Conservation (phyloP, 2,888 invertebrate genomes). For the Dioctria rufipes region DNA sequence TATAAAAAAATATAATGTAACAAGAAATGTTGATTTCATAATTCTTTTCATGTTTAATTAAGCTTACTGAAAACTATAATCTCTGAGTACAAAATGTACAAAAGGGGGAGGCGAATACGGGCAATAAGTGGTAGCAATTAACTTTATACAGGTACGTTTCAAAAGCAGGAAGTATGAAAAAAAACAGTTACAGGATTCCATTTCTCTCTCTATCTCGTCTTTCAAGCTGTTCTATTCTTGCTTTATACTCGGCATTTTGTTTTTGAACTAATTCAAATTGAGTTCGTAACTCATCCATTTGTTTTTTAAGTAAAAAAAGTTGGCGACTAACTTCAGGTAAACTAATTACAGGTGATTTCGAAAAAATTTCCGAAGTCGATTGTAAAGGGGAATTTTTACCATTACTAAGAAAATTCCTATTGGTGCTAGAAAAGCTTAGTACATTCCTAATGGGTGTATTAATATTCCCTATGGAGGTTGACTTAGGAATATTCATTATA, state of each 20-base stretch:
- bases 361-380: not conserved
- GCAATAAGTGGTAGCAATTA: no score
- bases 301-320: conserved; percentile 66
- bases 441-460: not conserved
- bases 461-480: not conserved
- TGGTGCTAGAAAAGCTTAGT: not conserved
- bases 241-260: conserved; percentile 67
- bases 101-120: no score
- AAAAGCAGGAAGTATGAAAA: not conserved
- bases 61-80: not conserved
- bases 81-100: no score
- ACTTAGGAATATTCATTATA: not conserved
- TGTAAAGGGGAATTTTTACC: not conserved
- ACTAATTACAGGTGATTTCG: conserved; percentile 65
- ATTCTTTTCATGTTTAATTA: not conserved
- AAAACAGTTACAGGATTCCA: not conserved
- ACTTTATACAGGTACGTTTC: conserved; percentile 3
- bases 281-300: conserved; percentile 67
- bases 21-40: not conserved
- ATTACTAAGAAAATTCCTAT: not conserved
- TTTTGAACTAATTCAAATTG: conserved; percentile 67
- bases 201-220: conserved; percentile 6
- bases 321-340: conserved; percentile 68
- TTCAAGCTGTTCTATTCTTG: conserved; percentile 66
- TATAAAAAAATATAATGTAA: not conserved